These are phyloP conservation scores for Phthorimaea operculella DNA, from an alignment of 1,140 invertebrate species.

Conservation along the genomic window DNA sequence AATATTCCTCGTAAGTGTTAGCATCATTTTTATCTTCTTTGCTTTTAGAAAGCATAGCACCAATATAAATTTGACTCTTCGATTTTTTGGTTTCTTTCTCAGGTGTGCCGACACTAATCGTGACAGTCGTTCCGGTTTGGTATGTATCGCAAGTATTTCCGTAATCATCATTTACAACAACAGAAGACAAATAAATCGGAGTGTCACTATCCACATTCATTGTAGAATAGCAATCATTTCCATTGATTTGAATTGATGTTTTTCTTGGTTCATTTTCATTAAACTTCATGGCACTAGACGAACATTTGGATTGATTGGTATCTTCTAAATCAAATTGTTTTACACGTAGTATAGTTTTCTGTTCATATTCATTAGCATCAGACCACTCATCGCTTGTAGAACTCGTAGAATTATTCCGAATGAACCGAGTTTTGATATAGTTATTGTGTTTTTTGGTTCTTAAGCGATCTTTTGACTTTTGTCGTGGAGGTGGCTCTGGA, in stretches of 20 bases:
- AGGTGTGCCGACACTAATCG: slow-evolving; percentile 66
- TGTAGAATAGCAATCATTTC: slow-evolving; percentile 76
- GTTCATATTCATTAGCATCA: slow-evolving; percentile 56
- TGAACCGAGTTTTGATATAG: slow-evolving; percentile 64
- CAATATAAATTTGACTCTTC: slow-evolving; percentile 65
- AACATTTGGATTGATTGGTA: slow-evolving; percentile 38
- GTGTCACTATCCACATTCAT: slow-evolving; percentile 72
- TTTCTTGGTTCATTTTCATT: slow-evolving; percentile 68
- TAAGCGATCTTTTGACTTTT: slow-evolving; percentile 48
- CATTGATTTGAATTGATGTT: slow-evolving; percentile 81
- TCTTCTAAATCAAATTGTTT: slow-evolving; percentile 66
- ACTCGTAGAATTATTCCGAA: slow-evolving; percentile 56
- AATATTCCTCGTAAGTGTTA: slow-evolving; percentile 60
- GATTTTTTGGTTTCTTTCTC: slow-evolving; percentile 50
- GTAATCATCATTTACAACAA: slow-evolving; percentile 71
- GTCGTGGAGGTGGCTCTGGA: slow-evolving; percentile 60
- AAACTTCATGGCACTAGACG: slow-evolving; percentile 28
- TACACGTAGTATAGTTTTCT: slow-evolving; percentile 54
- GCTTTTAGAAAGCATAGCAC: slow-evolving; percentile 42
- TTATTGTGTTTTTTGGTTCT: slow-evolving; percentile 61
- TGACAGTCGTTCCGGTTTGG: slow-evolving; percentile 67
- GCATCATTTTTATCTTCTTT: slow-evolving; percentile 34
- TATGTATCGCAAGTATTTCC: slow-evolving; percentile 52
- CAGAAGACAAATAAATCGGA: slow-evolving; percentile 75
- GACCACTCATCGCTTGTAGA: slow-evolving; percentile 63